phyloP scores from a whole-genome alignment of 2,888 invertebrate genomes.

The Melikaiella ostensackeni region DNA sequence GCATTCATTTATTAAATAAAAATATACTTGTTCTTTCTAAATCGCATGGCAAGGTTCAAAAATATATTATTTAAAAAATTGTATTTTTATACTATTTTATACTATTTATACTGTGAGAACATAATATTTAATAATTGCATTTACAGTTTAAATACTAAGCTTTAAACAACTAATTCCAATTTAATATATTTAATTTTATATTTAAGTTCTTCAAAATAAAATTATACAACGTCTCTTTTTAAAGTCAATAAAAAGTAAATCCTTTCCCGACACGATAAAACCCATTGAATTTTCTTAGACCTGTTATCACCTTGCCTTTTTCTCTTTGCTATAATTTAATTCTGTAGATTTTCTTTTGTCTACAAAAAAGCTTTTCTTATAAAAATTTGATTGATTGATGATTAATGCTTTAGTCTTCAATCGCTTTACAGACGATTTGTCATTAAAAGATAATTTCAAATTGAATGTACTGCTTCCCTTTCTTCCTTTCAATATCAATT shows the following conservation, averaged over 20 bases:
- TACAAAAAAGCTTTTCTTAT: background rate
- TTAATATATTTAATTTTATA: no score
- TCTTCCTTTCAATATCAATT: background rate
- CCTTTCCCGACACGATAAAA: background rate
- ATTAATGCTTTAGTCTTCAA: background rate
- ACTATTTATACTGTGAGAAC: no score
- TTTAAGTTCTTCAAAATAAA: no score
- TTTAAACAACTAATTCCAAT: no score
- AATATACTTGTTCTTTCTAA: no score
- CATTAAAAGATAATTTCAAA: background rate
- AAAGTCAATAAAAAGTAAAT: background rate
- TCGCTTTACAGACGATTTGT: background rate
- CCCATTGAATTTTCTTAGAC: background rate
- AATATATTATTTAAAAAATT: no score
- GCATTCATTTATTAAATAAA: no score
- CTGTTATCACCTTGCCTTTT: background rate
- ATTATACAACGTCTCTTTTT: background rate
- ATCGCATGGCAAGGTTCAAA: no score
- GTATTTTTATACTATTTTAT: no score
- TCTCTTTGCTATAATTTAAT: slow-evolving; percentile 1
- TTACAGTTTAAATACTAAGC: no score
- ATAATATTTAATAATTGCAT: no score
- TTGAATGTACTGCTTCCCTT: background rate
- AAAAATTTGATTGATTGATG: background rate
- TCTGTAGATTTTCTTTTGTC: background rate